phyloP scores from a whole-genome alignment of 2,797 vertebrate genomes.

The Neoniphon sammara region DNA sequence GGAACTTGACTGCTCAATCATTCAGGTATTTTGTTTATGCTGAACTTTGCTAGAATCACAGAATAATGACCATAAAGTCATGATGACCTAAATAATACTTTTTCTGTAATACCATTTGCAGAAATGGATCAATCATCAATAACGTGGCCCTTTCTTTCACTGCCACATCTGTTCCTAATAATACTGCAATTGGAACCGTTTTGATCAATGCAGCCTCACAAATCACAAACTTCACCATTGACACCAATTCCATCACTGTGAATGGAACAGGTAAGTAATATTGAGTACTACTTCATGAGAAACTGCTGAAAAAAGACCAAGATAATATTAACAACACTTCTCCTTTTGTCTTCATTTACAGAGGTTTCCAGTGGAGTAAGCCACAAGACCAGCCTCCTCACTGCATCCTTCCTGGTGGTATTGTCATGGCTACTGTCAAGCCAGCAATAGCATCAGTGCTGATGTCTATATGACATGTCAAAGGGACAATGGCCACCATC shows the following conservation, averaged over 20 bases:
- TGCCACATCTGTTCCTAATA: conserved; percentile 23
- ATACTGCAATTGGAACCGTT: conserved; percentile 38
- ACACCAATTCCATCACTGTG: conserved; percentile 37
- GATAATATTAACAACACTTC: neutral
- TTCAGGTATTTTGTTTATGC: conserved; percentile 60
- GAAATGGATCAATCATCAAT: conserved; percentile 58
- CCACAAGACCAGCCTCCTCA: conserved; percentile 52
- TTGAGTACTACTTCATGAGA: neutral
- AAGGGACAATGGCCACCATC: neutral
- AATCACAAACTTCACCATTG: conserved; percentile 61
- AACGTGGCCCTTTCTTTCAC: conserved; percentile 21
- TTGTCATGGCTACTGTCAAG: conserved; percentile 53
- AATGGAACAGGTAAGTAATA: conserved; percentile 50
- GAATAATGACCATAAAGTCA: neutral
- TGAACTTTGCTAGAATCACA: neutral
- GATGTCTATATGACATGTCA: conserved; percentile 8
- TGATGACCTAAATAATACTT: neutral
- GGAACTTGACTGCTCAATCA: conserved; percentile 22
- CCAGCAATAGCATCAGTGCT: conserved; percentile 24
- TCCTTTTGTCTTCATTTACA: conserved; percentile 20
- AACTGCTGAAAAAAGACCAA: neutral
- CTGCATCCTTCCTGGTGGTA: conserved; percentile 45
- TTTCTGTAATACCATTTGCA: conserved; percentile 39
- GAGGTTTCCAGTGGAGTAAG: conserved; percentile 49
- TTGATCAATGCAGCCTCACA: conserved; percentile 49